Percentiles rank a stretch among this genome's conserved stretches.
Evolutionary conservation across 2,797 vertebrate genomes (phyloP).

Genomic region (Phoebastria nigripes): DNA sequence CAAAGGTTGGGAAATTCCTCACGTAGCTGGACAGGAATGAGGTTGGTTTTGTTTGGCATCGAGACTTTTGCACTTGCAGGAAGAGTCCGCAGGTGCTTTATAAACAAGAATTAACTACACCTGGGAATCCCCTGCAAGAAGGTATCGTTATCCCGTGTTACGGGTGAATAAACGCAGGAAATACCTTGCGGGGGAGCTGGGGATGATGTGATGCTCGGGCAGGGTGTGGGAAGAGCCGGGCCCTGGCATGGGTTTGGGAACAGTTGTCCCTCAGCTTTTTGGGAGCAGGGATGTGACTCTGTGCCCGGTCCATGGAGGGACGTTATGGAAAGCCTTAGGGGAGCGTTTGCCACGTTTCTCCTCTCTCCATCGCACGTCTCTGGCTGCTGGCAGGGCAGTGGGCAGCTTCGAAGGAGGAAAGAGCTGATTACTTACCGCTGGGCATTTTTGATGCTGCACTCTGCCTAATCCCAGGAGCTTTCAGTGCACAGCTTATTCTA

Average conservation of each 20-base stretch:
- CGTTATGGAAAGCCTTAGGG: neutral
- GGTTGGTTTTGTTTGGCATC: neutral
- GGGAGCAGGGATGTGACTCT: neutral
- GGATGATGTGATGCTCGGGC: neutral
- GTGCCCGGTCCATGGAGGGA: neutral
- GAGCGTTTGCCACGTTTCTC: neutral
- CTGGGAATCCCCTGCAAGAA: neutral
- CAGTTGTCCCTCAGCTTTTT: neutral
- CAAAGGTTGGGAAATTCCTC: neutral
- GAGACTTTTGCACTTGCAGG: neutral
- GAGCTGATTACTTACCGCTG: neutral
- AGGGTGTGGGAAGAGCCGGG: neutral
- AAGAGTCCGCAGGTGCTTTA: neutral
- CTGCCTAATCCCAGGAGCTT: neutral
- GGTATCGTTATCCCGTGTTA: neutral
- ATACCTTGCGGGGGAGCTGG: neutral
- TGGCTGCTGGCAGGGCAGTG: neutral
- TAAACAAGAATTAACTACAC: fast-evolving
- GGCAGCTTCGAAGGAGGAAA: neutral
- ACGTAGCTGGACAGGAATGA: neutral
- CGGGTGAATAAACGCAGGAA: neutral
- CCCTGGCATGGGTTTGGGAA: neutral
- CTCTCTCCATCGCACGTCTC: neutral
- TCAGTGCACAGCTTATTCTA: neutral
- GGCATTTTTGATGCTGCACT: neutral